phyloP scores from a whole-genome alignment of 1,140 invertebrate species.

The Drosophila obscura region DNA sequence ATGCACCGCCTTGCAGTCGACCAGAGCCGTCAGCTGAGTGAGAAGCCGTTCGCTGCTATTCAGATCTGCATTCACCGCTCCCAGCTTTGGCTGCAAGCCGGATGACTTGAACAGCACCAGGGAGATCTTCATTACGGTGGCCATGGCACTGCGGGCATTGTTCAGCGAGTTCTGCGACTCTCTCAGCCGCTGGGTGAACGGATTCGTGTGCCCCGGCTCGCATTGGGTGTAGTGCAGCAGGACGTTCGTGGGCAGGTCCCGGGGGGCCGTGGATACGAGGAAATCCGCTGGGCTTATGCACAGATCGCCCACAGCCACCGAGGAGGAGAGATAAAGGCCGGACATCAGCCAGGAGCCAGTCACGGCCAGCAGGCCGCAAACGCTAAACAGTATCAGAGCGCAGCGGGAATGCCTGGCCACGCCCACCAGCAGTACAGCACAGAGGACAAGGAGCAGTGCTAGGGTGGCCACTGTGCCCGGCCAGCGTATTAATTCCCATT shows the following conservation, averaged over 20 bases:
- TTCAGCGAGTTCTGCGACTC: constrained; percentile 90
- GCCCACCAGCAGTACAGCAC: constrained; percentile 92
- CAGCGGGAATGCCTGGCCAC: constrained; percentile 92
- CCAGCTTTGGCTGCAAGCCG: constrained; percentile 88
- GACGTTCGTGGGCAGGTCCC: constrained; percentile 87
- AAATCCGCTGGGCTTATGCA: constrained; percentile 91
- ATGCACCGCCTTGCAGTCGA: constrained; percentile 92
- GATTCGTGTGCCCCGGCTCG: constrained; percentile 90
- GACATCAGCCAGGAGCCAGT: constrained; percentile 95
- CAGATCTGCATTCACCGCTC: constrained; percentile 89
- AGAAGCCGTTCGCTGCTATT: constrained; percentile 87
- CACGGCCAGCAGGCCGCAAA: constrained; percentile 94
- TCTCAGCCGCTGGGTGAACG: constrained; percentile 90
- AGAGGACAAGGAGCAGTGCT: constrained; percentile 90
- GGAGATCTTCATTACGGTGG: constrained; percentile 81
- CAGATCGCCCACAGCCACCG: constrained; percentile 91
- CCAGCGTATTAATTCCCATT: constrained; percentile 89
- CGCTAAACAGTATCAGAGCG: constrained; percentile 85
- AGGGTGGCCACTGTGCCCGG: constrained; percentile 91
- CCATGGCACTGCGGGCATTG: constrained; percentile 86
- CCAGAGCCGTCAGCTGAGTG: constrained; percentile 87
- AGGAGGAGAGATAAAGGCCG: constrained; percentile 91
- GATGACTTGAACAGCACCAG: constrained; percentile 81
- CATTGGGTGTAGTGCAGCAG: constrained; percentile 93
- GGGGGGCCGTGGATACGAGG: constrained; percentile 90